phyloP scores from a whole-genome alignment of 2,113 vertebrate genomes.

The Miniopterus natalensis region DNA sequence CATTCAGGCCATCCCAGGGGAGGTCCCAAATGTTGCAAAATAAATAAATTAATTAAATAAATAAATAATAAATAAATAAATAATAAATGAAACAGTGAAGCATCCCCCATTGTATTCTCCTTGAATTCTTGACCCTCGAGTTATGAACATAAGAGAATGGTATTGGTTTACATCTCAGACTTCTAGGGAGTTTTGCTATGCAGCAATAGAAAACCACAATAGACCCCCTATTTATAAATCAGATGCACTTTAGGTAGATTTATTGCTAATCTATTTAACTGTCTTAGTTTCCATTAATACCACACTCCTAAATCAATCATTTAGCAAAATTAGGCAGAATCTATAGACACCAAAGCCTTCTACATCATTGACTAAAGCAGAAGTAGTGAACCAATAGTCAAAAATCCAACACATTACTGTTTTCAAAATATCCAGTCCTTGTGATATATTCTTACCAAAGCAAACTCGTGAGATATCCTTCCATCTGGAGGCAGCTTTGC shows the following conservation, averaged over 20 bases:
- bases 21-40: background rate
- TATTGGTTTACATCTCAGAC: background rate
- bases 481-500: constrained; percentile 98
- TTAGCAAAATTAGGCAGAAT: background rate
- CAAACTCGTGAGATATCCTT: constrained; percentile 98
- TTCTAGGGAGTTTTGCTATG: background rate
- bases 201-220: background rate
- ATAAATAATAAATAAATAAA: background rate
- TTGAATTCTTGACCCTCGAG: background rate
- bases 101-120: too few relatives aligned
- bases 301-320: background rate
- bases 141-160: background rate
- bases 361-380: background rate
- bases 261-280: background rate
- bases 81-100: too few relatives aligned
- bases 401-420: background rate
- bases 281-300: background rate
- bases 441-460: constrained; percentile 91
- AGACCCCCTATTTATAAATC: background rate
- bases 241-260: background rate
- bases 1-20: background rate
- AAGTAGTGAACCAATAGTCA: background rate
- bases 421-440: background rate
- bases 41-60: background rate
- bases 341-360: background rate